These are phyloP conservation scores for Halichoerus grypus DNA, from an alignment of 2,113 vertebrate species.

Conservation along the genomic window DNA sequence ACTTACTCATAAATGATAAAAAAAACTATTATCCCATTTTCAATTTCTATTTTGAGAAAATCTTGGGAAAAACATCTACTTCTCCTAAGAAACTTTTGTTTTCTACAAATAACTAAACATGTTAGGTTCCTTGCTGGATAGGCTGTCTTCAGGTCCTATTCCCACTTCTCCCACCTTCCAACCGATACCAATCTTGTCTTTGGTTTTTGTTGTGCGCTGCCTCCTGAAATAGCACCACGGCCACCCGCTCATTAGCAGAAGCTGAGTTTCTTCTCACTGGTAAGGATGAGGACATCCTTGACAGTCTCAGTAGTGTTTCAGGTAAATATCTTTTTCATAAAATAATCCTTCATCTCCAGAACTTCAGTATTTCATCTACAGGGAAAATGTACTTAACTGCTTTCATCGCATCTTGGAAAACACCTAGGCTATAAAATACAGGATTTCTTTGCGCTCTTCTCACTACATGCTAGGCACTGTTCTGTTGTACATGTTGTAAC, in stretches of 20 bases:
- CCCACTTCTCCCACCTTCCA: neutral
- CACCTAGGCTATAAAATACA: neutral
- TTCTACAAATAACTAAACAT: neutral
- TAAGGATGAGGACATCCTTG: neutral
- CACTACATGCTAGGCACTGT: neutral
- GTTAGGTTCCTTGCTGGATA: neutral
- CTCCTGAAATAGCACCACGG: neutral
- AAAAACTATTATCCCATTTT: neutral
- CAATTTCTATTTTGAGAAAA: neutral
- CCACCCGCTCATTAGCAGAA: neutral
- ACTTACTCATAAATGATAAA: neutral
- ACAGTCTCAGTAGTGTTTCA: neutral
- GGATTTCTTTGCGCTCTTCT: neutral
- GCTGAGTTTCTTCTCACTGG: constrained; percentile 14
- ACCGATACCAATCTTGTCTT: neutral
- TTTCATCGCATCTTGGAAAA: constrained; percentile 32
- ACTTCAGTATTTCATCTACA: constrained; percentile 29
- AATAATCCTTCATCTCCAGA: neutral
- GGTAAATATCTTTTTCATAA: neutral
- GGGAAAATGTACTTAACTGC: neutral
- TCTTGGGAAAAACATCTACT: neutral
- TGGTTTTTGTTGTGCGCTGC: neutral
- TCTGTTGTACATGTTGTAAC: neutral
- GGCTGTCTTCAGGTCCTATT: neutral
- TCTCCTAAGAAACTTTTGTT: neutral